A percentile compares a stretch with the other conserved stretches of the same genome.
Evolutionary conservation across 2,888 invertebrate genomes (phyloP).

Genomic region (Drosophila phalerata): DNA sequence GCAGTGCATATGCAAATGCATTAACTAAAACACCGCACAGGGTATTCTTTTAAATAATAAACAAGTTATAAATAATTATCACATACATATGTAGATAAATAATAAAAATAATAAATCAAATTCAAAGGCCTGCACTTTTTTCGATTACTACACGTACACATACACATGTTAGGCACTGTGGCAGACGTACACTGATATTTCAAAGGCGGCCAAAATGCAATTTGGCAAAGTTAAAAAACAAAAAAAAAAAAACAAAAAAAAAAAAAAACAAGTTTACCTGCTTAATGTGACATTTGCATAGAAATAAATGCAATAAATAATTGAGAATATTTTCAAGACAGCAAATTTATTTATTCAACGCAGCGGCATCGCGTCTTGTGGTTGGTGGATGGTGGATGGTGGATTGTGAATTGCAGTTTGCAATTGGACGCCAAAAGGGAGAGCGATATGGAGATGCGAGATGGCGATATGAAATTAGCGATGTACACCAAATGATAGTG

Average conservation of each 20-base stretch:
- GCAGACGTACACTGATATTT: conserved; percentile 7
- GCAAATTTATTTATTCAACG: conserved; percentile 18
- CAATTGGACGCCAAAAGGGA: conserved; percentile 32
- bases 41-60: conserved; percentile 3
- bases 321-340: conserved; percentile 8
- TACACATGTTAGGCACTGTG: background rate
- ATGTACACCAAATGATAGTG: conserved; percentile 6
- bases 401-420: background rate
- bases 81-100: too few relatives aligned
- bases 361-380: conserved; percentile 27
- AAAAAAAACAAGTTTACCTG: conserved; percentile 69
- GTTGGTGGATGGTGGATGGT: background rate
- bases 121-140: conserved; percentile 18
- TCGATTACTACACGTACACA: conserved; percentile 32
- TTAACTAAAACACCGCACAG: background rate
- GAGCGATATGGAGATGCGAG: background rate
- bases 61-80: background rate
- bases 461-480: background rate
- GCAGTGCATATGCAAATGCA: background rate
- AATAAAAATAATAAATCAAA: background rate
- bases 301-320: conserved; percentile 22
- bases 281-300: conserved; percentile 71
- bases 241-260: background rate
- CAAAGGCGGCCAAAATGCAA: conserved; percentile 50
- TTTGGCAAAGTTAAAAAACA: conserved; percentile 54